phyloP scores from a whole-genome alignment of 2,797 vertebrate species.

The Setipinna tenuifilis region DNA sequence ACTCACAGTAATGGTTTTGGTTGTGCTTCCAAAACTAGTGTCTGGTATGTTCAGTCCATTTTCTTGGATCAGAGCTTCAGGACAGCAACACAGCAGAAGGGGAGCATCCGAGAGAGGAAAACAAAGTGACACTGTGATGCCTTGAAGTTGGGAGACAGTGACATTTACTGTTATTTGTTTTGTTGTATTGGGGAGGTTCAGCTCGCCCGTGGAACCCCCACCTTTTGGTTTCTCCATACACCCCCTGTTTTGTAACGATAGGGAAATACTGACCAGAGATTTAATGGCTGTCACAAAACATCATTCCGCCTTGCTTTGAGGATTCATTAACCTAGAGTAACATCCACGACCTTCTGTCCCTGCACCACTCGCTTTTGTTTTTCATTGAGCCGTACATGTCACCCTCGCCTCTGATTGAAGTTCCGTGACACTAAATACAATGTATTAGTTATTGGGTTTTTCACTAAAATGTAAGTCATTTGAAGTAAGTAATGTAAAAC shows the following conservation, averaged over 20 bases:
- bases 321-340: slow-evolving; percentile 38
- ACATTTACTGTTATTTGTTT: slow-evolving; percentile 56
- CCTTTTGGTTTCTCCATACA: slow-evolving; percentile 43
- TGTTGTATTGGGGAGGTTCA: slow-evolving; percentile 46
- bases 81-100: not conserved
- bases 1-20: not conserved
- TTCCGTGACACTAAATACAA: no score
- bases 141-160: slow-evolving; percentile 36
- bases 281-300: slow-evolving; percentile 46
- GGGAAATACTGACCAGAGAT: slow-evolving; percentile 43
- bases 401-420: no score
- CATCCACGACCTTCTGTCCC: slow-evolving; percentile 31
- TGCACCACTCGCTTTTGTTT: slow-evolving; percentile 22
- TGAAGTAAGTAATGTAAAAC: no score
- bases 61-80: not conserved
- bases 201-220: not conserved
- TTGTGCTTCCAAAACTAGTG: not conserved
- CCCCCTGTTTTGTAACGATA: not conserved
- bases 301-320: slow-evolving; percentile 52
- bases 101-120: slow-evolving; percentile 13
- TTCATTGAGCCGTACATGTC: not conserved
- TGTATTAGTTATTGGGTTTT: no score
- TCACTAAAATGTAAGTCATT: no score
- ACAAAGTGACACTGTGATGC: slow-evolving; percentile 44
- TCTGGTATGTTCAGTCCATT: not conserved